Conservation (phyloP, 2,113 vertebrate species). For the Pterophyllum scalare region DNA sequence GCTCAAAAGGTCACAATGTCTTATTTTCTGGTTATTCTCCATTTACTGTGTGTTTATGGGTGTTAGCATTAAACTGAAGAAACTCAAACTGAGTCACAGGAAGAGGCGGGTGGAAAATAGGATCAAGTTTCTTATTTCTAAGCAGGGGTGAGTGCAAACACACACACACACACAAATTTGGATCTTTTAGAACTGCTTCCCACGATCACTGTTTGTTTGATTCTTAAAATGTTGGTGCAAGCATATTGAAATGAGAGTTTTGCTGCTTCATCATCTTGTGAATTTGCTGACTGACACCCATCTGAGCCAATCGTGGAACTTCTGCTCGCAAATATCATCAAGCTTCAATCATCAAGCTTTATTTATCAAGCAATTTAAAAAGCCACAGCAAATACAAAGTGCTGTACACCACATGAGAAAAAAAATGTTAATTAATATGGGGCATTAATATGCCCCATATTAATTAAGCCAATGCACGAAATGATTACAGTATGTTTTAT, state of each 20-base stretch:
- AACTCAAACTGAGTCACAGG: slow-evolving; percentile 28
- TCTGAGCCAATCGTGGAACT: not conserved
- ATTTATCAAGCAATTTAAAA: too few relatives aligned
- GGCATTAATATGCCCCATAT: not conserved
- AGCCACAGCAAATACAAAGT: too few relatives aligned
- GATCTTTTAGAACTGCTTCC: slow-evolving; percentile 1
- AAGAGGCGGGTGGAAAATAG: slow-evolving; percentile 12
- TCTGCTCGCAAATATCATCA: not conserved
- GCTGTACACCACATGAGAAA: too few relatives aligned
- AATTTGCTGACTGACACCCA: not conserved
- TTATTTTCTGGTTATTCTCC: slow-evolving; percentile 8
- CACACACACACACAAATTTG: not conserved
- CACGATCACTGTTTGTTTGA: not conserved
- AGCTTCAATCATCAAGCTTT: too few relatives aligned
- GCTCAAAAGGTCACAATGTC: not conserved
- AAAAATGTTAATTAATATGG: too few relatives aligned
- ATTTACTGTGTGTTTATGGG: not conserved
- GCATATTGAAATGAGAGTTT: not conserved
- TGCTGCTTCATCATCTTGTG: not conserved
- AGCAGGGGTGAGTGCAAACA: not conserved
- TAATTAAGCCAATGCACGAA: not conserved
- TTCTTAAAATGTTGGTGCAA: not conserved
- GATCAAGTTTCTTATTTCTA: slow-evolving; percentile 26
- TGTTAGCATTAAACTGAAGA: not conserved
- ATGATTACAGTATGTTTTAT: slow-evolving; percentile 16